Evolutionary conservation across 2,797 vertebrate genomes (phyloP).

Genomic region (Stomatorhinus walkeri): DNA sequence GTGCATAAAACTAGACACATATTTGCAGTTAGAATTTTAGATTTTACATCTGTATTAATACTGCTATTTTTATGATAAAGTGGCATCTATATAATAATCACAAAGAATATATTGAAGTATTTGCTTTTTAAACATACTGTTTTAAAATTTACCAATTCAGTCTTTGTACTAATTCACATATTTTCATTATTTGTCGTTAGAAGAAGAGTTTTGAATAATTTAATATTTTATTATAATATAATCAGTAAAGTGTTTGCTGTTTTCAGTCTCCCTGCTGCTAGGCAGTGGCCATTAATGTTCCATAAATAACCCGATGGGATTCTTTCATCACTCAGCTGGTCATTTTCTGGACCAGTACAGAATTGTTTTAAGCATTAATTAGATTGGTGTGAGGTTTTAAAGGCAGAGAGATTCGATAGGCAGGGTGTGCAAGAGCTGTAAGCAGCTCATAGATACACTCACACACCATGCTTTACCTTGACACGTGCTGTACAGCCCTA

Average conservation of each 20-base stretch:
- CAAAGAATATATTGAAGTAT: neutral
- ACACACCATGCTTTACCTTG: neutral
- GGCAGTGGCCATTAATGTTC: conserved; percentile 23
- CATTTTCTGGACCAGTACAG: conserved; percentile 34
- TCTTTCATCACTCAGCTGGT: conserved; percentile 22
- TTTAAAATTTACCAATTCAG: neutral
- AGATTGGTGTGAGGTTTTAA: conserved; percentile 29
- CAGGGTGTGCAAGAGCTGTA: conserved; percentile 24
- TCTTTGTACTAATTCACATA: neutral
- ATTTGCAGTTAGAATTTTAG: neutral
- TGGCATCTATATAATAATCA: neutral
- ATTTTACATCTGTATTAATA: neutral
- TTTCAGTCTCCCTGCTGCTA: neutral
- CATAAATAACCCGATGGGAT: conserved; percentile 36
- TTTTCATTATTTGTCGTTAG: neutral
- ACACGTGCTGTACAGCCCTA: neutral
- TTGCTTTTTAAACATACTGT: neutral
- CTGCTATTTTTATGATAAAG: neutral
- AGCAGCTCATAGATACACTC: conserved; percentile 29
- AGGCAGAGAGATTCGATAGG: conserved; percentile 30
- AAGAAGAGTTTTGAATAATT: neutral
- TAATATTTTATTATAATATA: neutral
- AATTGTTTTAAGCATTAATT: conserved; percentile 49
- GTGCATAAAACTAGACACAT: neutral
- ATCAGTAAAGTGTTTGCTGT: neutral